phyloP scores from a whole-genome alignment of 1,140 invertebrate genomes.

The Sesamia nonagrioides region DNA sequence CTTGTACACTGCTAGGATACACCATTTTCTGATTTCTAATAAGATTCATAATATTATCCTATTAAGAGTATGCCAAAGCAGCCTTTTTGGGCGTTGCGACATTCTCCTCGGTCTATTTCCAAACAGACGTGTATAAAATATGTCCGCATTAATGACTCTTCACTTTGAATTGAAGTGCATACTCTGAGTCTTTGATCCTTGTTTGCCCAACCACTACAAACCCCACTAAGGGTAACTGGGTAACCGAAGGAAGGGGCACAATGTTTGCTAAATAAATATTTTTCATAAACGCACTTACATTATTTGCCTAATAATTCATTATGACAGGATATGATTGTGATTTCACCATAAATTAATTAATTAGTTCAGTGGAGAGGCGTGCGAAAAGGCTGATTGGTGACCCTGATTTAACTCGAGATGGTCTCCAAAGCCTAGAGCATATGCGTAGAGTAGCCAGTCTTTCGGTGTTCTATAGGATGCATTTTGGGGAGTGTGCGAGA shows the following conservation, averaged over 20 bases:
- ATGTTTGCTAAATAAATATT: slow-evolving; percentile 79
- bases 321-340: slow-evolving; percentile 31
- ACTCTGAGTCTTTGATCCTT: slow-evolving; percentile 77
- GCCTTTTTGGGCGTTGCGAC: neutral
- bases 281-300: slow-evolving; percentile 74
- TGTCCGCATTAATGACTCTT: slow-evolving; percentile 59
- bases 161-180: slow-evolving; percentile 55
- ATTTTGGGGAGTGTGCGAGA: too few relatives aligned
- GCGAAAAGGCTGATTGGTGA: too few relatives aligned
- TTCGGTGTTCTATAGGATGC: too few relatives aligned
- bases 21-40: too few relatives aligned
- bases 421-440: too few relatives aligned
- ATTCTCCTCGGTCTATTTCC: neutral
- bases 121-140: slow-evolving; percentile 45
- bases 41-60: too few relatives aligned
- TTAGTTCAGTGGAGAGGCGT: too few relatives aligned
- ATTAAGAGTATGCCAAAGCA: too few relatives aligned
- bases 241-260: slow-evolving; percentile 54
- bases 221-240: slow-evolving; percentile 64
- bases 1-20: too few relatives aligned
- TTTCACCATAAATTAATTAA: slow-evolving; percentile 35
- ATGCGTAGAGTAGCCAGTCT: too few relatives aligned
- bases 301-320: slow-evolving; percentile 75
- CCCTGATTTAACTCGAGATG: too few relatives aligned
- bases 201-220: slow-evolving; percentile 71